Conservation (phyloP, 2,888 invertebrate species). For the Cephus rjabovi region DNA sequence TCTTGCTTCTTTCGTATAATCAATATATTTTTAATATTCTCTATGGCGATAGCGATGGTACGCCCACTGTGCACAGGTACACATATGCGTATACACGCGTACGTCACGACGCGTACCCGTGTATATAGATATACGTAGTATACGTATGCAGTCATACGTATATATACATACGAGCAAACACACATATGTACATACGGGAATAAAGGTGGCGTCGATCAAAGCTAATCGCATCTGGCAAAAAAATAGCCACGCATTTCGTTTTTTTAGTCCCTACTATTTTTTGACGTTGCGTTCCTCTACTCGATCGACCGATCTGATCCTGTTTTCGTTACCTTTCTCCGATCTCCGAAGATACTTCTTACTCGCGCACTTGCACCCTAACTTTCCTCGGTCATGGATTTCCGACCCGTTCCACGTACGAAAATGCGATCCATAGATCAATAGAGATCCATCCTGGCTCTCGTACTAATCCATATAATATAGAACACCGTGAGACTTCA, state of each 20-base stretch:
- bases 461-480: neutral
- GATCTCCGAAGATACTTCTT: neutral
- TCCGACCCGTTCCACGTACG: neutral
- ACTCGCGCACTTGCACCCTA: neutral
- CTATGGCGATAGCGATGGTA: neutral
- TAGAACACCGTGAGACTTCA: neutral
- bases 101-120: neutral
- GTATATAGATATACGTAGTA: constrained; percentile 2
- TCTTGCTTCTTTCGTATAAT: constrained; percentile 14
- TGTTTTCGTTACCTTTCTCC: neutral
- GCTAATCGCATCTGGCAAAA: neutral
- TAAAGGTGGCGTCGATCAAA: constrained; percentile 4
- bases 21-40: constrained; percentile 19
- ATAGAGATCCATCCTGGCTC: neutral
- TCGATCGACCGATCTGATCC: neutral
- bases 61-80: neutral
- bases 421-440: neutral
- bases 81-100: neutral
- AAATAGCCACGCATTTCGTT: neutral
- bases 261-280: neutral
- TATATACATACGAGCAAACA: constrained; percentile 29
- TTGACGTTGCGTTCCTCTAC: neutral
- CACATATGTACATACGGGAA: constrained; percentile 23
- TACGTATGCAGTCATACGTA: constrained; percentile 23
- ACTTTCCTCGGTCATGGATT: neutral